A percentile compares a stretch with the other conserved stretches of the same genome.
These are phyloP conservation scores for Dicycla oo DNA, from an alignment of 2,888 invertebrate species.

Conservation along the genomic window DNA sequence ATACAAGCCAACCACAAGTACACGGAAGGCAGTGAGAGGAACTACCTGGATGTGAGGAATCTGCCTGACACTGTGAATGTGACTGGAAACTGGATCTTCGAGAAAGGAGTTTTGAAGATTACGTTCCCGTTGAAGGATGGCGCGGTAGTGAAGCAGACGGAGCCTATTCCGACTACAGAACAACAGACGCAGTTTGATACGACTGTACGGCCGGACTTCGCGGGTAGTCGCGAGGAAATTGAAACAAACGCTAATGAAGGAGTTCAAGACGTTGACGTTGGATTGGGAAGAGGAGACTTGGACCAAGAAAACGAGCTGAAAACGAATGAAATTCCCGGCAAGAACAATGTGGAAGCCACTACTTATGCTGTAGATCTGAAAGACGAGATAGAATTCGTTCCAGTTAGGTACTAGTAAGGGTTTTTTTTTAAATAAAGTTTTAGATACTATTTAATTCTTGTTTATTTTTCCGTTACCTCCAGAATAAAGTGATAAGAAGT, in stretches of 20 bases:
- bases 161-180: slow-evolving; percentile 56
- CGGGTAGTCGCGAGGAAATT: slow-evolving; percentile 76
- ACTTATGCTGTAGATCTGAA: slow-evolving; percentile 83
- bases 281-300: slow-evolving; percentile 64
- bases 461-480: slow-evolving; percentile 30
- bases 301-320: slow-evolving; percentile 64
- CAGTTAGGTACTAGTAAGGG: slow-evolving; percentile 70
- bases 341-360: slow-evolving; percentile 76
- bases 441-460: background rate
- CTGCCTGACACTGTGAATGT: slow-evolving; percentile 75
- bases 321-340: slow-evolving; percentile 74
- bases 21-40: slow-evolving; percentile 61
- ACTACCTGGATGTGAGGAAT: slow-evolving; percentile 76
- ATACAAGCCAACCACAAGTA: slow-evolving; percentile 78
- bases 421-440: slow-evolving; percentile 34
- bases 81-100: slow-evolving; percentile 80
- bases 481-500: slow-evolving; percentile 32
- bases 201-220: slow-evolving; percentile 35
- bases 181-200: slow-evolving; percentile 11
- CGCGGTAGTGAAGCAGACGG: slow-evolving; percentile 27
- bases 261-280: slow-evolving; percentile 73
- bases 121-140: slow-evolving; percentile 75
- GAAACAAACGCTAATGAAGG: slow-evolving; percentile 58
- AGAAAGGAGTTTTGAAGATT: slow-evolving; percentile 74
- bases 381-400: slow-evolving; percentile 82